Conservation (phyloP, 2,888 invertebrate species). For the Philhelius pedissequus region DNA sequence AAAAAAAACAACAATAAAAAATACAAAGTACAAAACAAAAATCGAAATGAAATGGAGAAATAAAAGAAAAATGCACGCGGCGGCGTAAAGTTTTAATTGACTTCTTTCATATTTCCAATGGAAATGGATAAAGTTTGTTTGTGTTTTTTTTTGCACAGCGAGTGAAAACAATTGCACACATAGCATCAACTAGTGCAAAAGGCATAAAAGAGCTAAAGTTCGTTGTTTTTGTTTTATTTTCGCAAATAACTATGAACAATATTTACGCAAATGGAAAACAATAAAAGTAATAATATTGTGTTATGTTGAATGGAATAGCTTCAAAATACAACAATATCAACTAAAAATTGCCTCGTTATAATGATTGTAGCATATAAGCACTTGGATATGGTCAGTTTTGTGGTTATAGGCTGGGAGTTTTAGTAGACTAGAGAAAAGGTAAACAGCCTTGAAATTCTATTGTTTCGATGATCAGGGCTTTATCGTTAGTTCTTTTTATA, state of each 20-base stretch:
- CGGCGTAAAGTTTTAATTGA: conserved; percentile 63
- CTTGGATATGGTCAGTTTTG: not conserved
- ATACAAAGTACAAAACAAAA: not conserved
- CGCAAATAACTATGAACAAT: conserved; percentile 28
- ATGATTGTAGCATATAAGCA: not conserved
- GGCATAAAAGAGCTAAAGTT: not conserved
- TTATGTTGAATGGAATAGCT: not conserved
- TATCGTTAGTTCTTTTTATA: not conserved
- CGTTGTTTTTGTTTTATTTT: not conserved
- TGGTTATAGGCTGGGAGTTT: not conserved
- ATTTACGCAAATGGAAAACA: conserved; percentile 43
- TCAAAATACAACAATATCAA: not conserved
- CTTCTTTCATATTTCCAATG: conserved; percentile 57
- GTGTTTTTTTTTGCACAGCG: not conserved
- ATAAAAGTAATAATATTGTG: conserved; percentile 34
- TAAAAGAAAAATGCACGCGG: conserved; percentile 24
- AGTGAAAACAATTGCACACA: not conserved
- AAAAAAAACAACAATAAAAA: not conserved
- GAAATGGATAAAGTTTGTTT: conserved; percentile 55
- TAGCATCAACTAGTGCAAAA: not conserved
- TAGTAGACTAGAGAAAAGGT: not conserved
- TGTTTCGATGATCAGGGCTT: not conserved
- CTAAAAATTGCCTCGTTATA: not conserved
- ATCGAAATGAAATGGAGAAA: not conserved
- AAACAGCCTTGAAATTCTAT: not conserved